These are phyloP conservation scores for Cacoxenus indagator DNA, from an alignment of 2,888 invertebrate genomes.

Conservation along the genomic window DNA sequence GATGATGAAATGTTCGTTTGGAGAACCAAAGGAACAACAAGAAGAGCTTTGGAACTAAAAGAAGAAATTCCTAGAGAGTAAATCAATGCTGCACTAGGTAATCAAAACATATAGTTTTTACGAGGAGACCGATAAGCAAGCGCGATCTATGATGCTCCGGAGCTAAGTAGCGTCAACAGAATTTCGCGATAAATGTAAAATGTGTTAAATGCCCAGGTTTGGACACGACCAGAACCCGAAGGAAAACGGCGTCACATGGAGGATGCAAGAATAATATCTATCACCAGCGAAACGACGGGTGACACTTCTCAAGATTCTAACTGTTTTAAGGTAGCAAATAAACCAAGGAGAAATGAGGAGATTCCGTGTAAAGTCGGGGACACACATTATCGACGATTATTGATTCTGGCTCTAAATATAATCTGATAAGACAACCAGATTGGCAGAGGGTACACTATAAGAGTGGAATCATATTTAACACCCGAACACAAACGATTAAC, in stretches of 20 bases:
- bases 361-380: not conserved
- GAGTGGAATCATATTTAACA: not conserved
- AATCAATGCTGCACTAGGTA: constrained; percentile 21
- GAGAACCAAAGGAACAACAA: constrained; percentile 16
- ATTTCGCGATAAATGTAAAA: not conserved
- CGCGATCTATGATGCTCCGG: constrained; percentile 13
- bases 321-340: too few species aligned
- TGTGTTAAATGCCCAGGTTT: constrained; percentile 7
- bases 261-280: not conserved
- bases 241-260: not conserved
- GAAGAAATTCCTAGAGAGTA: constrained; percentile 25
- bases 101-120: constrained; percentile 30
- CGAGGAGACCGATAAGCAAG: constrained; percentile 27
- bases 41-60: constrained; percentile 23
- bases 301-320: not conserved
- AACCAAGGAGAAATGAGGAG: not conserved
- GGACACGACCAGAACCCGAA: not conserved
- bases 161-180: not conserved
- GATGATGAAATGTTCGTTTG: constrained; percentile 28
- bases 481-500: too few species aligned
- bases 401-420: not conserved
- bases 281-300: not conserved
- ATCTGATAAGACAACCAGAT: not conserved
- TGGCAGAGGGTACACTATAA: not conserved
- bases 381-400: not conserved